phyloP scores from a whole-genome alignment of 2,797 vertebrate genomes.

The Odontamblyopus rebecca region DNA sequence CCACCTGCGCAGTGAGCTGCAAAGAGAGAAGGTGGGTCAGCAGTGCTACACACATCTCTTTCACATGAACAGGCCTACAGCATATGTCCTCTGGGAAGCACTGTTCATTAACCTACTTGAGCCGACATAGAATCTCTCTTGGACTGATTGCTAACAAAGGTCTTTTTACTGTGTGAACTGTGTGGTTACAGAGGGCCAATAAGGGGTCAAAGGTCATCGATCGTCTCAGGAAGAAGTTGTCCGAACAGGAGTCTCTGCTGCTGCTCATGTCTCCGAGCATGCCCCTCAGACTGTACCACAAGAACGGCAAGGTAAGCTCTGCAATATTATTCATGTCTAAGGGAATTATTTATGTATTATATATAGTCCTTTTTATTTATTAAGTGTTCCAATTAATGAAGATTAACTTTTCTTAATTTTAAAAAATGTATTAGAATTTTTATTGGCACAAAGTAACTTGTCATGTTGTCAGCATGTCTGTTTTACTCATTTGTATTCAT shows the following conservation, averaged over 20 bases:
- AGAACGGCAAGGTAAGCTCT: conserved; percentile 88
- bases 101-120: background rate
- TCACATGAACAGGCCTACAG: background rate
- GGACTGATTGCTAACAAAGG: background rate
- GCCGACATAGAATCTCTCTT: background rate
- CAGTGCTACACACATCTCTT: background rate
- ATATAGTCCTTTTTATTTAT: background rate
- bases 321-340: background rate
- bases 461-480: background rate
- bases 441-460: too few relatives aligned
- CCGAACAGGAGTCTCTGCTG: conserved; percentile 92
- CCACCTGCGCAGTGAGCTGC: conserved; percentile 94
- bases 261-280: conserved; percentile 92
- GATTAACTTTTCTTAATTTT: too few relatives aligned
- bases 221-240: conserved; percentile 94
- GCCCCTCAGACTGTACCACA: conserved; percentile 91
- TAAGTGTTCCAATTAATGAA: too few relatives aligned
- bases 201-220: conserved; percentile 93
- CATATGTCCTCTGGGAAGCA: background rate
- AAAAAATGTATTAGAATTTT: too few relatives aligned
- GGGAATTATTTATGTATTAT: too few relatives aligned
- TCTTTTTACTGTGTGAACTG: conserved; percentile 4
- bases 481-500: background rate
- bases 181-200: conserved; percentile 86
- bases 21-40: conserved; percentile 86